Conservation (phyloP, 2,888 invertebrate species). For the Leptinotarsa rubiginosa region DNA sequence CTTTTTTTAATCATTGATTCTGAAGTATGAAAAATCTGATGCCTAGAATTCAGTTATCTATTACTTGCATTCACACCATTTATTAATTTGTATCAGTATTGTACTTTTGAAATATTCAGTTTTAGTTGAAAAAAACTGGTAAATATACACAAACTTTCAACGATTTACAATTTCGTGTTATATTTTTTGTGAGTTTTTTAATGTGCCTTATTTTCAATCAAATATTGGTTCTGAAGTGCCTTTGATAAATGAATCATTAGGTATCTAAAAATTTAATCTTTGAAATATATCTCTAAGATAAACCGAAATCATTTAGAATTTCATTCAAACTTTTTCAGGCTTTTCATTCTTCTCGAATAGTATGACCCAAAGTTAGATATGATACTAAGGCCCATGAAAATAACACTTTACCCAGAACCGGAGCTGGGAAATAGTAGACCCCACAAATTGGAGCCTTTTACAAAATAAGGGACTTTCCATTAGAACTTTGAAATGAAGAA, state of each 20-base stretch:
- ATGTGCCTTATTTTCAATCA: conserved; percentile 17
- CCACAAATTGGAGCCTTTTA: too few species aligned
- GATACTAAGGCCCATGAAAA: too few species aligned
- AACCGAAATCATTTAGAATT: neutral
- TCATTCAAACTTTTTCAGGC: neutral
- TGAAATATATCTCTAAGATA: neutral
- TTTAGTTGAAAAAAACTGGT: too few species aligned
- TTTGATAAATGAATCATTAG: neutral
- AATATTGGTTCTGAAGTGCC: conserved; percentile 14
- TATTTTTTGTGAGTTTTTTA: neutral
- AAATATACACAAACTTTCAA: neutral
- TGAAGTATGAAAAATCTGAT: conserved; percentile 1
- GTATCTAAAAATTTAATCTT: neutral
- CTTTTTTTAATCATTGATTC: neutral
- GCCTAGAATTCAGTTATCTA: neutral
- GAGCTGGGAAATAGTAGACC: too few species aligned
- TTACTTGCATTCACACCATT: too few species aligned
- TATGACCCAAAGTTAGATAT: neutral
- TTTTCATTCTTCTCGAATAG: neutral
- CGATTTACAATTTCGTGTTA: neutral
- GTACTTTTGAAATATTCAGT: too few species aligned
- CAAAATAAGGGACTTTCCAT: too few species aligned
- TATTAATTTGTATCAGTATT: too few species aligned
- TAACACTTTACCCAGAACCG: too few species aligned
- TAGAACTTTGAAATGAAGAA: too few species aligned